These are phyloP conservation scores for Ornithorhynchus anatinus DNA, from an alignment of 2,113 vertebrate genomes.

Conservation along the genomic window DNA sequence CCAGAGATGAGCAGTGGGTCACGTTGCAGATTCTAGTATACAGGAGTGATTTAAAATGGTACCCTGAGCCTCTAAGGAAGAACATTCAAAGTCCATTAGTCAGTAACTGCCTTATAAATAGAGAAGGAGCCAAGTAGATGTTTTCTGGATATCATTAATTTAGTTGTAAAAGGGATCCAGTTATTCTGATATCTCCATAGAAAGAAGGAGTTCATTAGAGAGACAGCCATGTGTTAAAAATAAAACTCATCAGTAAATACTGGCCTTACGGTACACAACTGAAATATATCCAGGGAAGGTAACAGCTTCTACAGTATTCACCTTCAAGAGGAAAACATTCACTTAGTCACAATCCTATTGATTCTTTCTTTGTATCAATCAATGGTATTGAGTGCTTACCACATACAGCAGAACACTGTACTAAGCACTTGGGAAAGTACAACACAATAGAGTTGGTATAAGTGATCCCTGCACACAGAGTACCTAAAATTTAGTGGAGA, in stretches of 20 bases:
- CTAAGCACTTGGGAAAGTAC: no score
- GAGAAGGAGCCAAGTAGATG: conserved; percentile 62
- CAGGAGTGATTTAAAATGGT: conserved; percentile 34
- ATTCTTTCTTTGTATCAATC: no score
- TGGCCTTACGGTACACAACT: conserved; percentile 43
- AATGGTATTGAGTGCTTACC: no score
- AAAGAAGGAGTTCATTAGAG: conserved; percentile 64
- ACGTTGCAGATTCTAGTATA: background rate
- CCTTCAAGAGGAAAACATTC: conserved; percentile 47
- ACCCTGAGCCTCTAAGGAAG: conserved; percentile 54
- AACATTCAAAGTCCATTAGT: conserved; percentile 63
- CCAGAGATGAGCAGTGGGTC: conserved; percentile 5
- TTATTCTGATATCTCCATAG: conserved; percentile 61
- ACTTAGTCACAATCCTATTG: no score
- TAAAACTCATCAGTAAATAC: conserved; percentile 55
- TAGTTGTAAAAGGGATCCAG: conserved; percentile 64
- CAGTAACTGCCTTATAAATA: conserved; percentile 63
- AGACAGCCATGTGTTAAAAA: conserved; percentile 61
- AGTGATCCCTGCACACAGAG: no score
- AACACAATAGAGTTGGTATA: no score
- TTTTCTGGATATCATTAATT: conserved; percentile 65
- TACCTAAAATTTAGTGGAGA: no score
- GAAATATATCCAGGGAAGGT: conserved; percentile 46
- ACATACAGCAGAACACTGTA: no score
- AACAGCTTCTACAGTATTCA: conserved; percentile 48